Base-by-base conservation (phyloP, 1,140 invertebrate genomes). In the Listronotus oregonensis region DNA sequence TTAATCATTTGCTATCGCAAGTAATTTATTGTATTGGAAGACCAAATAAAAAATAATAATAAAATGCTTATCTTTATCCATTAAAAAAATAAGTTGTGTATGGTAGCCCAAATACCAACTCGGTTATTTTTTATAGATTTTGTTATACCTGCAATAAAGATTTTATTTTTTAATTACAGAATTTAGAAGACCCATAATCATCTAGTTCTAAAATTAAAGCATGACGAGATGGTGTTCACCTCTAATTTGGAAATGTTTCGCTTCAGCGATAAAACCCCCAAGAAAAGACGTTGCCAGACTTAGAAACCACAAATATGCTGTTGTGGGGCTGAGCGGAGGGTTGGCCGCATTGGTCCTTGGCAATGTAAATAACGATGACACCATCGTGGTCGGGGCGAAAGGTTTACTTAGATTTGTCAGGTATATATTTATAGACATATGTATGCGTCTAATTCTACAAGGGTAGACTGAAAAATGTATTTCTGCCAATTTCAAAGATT, bases 391-490 rank as follows among this genome's bases (percentile, higher is more conserved):
- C 10, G 57, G 57, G 6, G 27, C 50, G 9, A 66, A 42, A 40
- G 64, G 64, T 10, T 10, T 61, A 4, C 15, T 66, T 37, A 52
- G 64, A 31, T 66, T 66, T 55, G n/a, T 58, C 9, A 60, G 64
- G 64, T 66, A 61, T 27, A 27, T 27, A 27, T n/a, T n/a, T n/a
- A n/a, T n/a, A n/a, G n/a, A n/a, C n/a, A n/a, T n/a, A n/a, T n/a
- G n/a, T n/a, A n/a, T n/a, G n/a, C n/a, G n/a, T n/a, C n/a, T n/a
- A n/a, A n/a, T n/a, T n/a, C n/a, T n/a, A n/a, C n/a, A n/a, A n/a
- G n/a, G n/a, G n/a, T n/a, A n/a, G n/a, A n/a, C n/a, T n/a, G n/a
- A n/a, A n/a, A n/a, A n/a, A n/a, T n/a, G n/a, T n/a, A n/a, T n/a
- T n/a, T n/a, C n/a, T n/a, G n/a, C n/a, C n/a, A n/a, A n/a, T n/a